Base-by-base conservation (phyloP, 2,888 invertebrate species). In the Brachypalpus laphriformis region DNA sequence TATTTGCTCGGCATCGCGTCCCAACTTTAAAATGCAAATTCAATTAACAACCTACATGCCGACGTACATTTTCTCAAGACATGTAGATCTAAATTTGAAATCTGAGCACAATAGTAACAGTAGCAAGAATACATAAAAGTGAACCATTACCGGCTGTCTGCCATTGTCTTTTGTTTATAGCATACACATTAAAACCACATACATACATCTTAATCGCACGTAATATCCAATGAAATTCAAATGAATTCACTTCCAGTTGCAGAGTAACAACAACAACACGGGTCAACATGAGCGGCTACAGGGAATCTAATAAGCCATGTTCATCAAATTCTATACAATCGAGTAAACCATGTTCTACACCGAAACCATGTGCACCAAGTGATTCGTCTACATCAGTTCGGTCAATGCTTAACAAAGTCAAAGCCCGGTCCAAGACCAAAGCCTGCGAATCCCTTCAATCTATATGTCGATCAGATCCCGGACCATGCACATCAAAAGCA, bases 161-260 rank as follows among this genome's bases (percentile, higher is more conserved):
- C 16, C 28, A 31, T 57, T 47, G 31, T n/a, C 45, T 31, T 18
- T 22, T n/a, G n/a, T 28, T 54, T 54, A 54, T 40, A n/a, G n/a
- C 25, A 7, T 22, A n/a, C n/a, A n/a, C 37, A 47, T 49, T 66
- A 18, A 76, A 49, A 47, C 51, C n/a, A n/a, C n/a, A n/a, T n/a
- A n/a, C n/a, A n/a, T 75, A 40, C 28, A 51, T 57, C 20, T 56
- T 49, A 40, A 37, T 65, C 72, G 18, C 72, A 65, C 40, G 59
- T 59, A 54, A 51, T 16, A 56, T 34, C 8, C 9, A 25, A 25
- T 59, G 54, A 59, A 76, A 49, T 68, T n/a, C 14, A 57, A 68
- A 57, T 49, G 37, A 20, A 40, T 49, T 20, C 40, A 31, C 31
- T 68, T 59, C 25, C n/a, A 14, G 20, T 80, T 74, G 18, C 80